Evolutionary conservation across 2,113 vertebrate genomes (phyloP), one percentile per base, ranked within the genome.

Genomic region (Mohoua ochrocephala): DNA sequence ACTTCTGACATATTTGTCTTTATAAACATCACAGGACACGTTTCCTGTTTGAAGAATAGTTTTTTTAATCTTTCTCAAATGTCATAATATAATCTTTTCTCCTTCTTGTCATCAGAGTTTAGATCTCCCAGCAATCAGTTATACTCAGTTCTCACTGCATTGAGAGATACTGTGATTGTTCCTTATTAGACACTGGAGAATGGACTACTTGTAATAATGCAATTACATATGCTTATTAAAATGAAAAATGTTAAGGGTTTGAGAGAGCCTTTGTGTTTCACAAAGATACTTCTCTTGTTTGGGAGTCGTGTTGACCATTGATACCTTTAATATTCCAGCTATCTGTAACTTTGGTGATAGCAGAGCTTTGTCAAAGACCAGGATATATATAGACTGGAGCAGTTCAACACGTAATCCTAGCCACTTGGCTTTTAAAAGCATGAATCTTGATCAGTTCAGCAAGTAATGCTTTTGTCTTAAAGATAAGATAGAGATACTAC

Each of bases 401-500:
- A 73, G 8, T 90, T 88, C 68, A 52, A 39, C 31, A 68, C 67
- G 47, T 59, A 68, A 33, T 86, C 26, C 33, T 20, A 23, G 27
- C 41, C 81, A 31, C 24, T 45, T 85, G n/a, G 8, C 41, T 92
- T 80, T 87, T 88, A 68, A 86, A 90, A 93, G 41, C 33, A 57
- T 37, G 39, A 39, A 44, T 94, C 53, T 85, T 53, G 37, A 82
- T 74, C 69, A 59, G 10, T 73, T 79, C 67, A 76, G 37, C 52
- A 82, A 67, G 56, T 84, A 91, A 59, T 79, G 41, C 61, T 88
- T 85, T 57, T 45, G 47, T 91, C 84, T 88, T 69, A 77, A 94
- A 91, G 84, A 90, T 83, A 88, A 81, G 80, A 85, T 39, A 87
- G 50, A 76, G 49, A 80, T 84, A 91, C 56, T 95, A 80, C 63